Conservation (phyloP, 2,797 vertebrate species). For the Enteromius radiatus region DNA sequence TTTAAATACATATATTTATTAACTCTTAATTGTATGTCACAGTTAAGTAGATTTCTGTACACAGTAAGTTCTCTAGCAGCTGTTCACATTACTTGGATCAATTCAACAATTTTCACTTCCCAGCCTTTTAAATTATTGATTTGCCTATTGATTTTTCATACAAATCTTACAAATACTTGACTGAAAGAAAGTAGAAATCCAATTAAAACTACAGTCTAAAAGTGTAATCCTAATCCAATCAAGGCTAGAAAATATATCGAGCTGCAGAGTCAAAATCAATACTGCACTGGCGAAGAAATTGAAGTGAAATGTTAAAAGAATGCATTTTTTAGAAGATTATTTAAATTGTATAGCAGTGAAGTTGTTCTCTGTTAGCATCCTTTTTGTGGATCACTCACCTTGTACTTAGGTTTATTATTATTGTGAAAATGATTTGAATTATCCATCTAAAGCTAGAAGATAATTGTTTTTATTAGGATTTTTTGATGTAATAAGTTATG, state of each 20-base stretch:
- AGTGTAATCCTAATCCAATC: conserved; percentile 77
- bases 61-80: conserved; percentile 58
- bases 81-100: conserved; percentile 43
- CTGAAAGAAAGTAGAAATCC: conserved; percentile 76
- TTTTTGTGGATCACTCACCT: neutral
- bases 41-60: neutral
- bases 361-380: neutral
- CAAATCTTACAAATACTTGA: conserved; percentile 64
- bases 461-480: neutral
- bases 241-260: conserved; percentile 75
- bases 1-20: neutral
- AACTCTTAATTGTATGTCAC: neutral
- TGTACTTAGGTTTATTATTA: neutral
- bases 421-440: neutral
- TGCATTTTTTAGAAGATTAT: neutral
- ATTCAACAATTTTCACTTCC: conserved; percentile 62
- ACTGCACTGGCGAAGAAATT: conserved; percentile 44
- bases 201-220: conserved; percentile 76
- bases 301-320: conserved; percentile 8
- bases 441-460: neutral
- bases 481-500: neutral
- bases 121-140: conserved; percentile 70
- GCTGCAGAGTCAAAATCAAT: conserved; percentile 75
- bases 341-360: neutral
- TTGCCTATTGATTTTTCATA: conserved; percentile 78